Percentiles rank a stretch among this genome's conserved stretches.
These are phyloP conservation scores for Gortyna flavago DNA, from an alignment of 2,888 invertebrate genomes.

Conservation along the genomic window DNA sequence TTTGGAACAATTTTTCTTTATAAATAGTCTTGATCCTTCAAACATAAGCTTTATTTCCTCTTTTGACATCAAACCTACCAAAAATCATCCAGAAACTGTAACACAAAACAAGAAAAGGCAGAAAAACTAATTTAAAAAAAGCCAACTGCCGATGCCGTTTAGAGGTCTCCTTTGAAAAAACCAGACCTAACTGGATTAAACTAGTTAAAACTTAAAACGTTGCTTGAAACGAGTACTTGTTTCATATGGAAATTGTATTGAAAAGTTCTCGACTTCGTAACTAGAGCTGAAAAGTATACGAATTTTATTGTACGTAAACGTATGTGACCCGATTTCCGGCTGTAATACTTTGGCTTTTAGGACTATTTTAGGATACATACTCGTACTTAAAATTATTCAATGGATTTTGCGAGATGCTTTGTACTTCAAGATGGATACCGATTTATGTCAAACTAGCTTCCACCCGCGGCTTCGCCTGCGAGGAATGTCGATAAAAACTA, in stretches of 20 bases:
- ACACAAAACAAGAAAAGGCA: neutral
- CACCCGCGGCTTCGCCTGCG: too few relatives aligned
- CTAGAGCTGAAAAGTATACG: conserved; percentile 29
- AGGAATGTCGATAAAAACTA: too few relatives aligned
- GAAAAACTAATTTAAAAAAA: neutral
- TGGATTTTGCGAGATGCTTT: conserved; percentile 34
- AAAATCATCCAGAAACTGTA: neutral
- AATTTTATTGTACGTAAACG: conserved; percentile 1
- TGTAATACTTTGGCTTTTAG: neutral
- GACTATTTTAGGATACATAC: conserved; percentile 23
- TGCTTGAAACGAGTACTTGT: conserved; percentile 44
- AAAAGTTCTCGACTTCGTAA: conserved; percentile 44
- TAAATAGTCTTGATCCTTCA: neutral
- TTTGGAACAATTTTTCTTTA: too few relatives aligned
- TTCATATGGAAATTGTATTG: conserved; percentile 57
- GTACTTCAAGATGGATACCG: conserved; percentile 26
- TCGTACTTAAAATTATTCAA: conserved; percentile 2
- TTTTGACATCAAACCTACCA: neutral
- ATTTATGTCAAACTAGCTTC: conserved; percentile 45
- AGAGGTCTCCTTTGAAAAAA: conserved; percentile 25
- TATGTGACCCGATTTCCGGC: conserved; percentile 23
- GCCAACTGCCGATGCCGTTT: neutral
- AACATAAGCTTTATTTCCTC: too few relatives aligned
- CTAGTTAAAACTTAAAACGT: conserved; percentile 58
- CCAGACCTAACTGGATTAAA: conserved; percentile 45